Evolutionary conservation across 2,113 vertebrate species (phyloP).

Genomic region (Verasper variegatus): DNA sequence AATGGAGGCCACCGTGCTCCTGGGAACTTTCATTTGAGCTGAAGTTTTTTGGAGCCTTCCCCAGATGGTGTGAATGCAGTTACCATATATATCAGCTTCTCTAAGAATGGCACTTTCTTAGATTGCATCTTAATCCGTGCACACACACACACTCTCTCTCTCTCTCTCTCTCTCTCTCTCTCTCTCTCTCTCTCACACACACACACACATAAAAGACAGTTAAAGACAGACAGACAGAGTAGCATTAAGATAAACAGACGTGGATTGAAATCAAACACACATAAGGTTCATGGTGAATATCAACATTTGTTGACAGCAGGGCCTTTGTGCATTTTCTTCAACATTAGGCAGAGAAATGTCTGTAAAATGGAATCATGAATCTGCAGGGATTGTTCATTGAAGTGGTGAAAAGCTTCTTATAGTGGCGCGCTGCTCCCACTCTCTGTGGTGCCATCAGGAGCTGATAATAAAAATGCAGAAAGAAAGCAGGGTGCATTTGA

Average conservation of each 20-base stretch:
- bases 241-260: conserved; percentile 6
- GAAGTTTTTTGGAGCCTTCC: too few relatives aligned
- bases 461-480: conserved; percentile 14
- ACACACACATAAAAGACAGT: too few relatives aligned
- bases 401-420: conserved; percentile 43
- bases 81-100: too few relatives aligned
- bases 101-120: too few relatives aligned
- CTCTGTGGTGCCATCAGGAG: conserved; percentile 30
- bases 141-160: too few relatives aligned
- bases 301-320: conserved; percentile 40
- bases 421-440: conserved; percentile 5
- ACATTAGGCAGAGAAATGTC: conserved; percentile 37
- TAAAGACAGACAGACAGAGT: not conserved
- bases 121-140: too few relatives aligned
- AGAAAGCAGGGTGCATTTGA: not conserved
- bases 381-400: conserved; percentile 44
- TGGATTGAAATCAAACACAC: conserved; percentile 44
- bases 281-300: conserved; percentile 29
- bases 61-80: too few relatives aligned
- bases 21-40: too few relatives aligned
- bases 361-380: conserved; percentile 47
- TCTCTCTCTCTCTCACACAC: too few relatives aligned
- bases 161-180: too few relatives aligned
- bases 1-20: too few relatives aligned
- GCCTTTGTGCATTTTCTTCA: not conserved